Percentiles rank a stretch among this genome's conserved stretches.
These are phyloP conservation scores for Tetanocera ferruginea DNA, from an alignment of 2,888 invertebrate species.

Conservation along the genomic window DNA sequence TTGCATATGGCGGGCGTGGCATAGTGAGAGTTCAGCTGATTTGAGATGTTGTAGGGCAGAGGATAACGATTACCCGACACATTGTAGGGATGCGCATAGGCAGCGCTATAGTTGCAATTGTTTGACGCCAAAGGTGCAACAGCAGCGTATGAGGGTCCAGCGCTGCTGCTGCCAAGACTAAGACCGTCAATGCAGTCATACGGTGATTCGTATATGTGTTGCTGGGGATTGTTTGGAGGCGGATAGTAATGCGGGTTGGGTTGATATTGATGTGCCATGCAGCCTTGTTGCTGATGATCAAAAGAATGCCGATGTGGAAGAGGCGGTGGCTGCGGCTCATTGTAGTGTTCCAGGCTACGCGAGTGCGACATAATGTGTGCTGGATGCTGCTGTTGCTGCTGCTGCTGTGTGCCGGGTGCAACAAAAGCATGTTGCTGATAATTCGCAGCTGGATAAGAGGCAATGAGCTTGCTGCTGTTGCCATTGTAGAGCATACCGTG, in stretches of 20 bases:
- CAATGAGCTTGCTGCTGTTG: slow-evolving; percentile 40
- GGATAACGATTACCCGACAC: slow-evolving; percentile 69
- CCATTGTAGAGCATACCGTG: slow-evolving; percentile 53
- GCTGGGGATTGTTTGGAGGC: slow-evolving; percentile 46
- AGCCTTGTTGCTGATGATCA: slow-evolving; percentile 66
- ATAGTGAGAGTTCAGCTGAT: slow-evolving; percentile 63
- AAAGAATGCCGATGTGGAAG: slow-evolving; percentile 68
- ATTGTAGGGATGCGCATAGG: slow-evolving; percentile 65
- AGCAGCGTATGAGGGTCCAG: not conserved
- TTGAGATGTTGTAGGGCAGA: slow-evolving; percentile 67
- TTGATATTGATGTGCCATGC: slow-evolving; percentile 47
- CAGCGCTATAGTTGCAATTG: slow-evolving; percentile 42
- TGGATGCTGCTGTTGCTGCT: slow-evolving; percentile 42
- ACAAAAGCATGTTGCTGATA: slow-evolving; percentile 48
- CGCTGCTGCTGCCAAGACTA: slow-evolving; percentile 57
- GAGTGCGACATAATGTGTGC: slow-evolving; percentile 65
- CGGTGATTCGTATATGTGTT: slow-evolving; percentile 64
- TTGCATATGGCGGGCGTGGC: slow-evolving; percentile 52
- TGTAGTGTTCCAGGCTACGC: slow-evolving; percentile 69
- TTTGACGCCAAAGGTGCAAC: slow-evolving; percentile 16
- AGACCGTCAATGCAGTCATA: slow-evolving; percentile 67
- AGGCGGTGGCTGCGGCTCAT: slow-evolving; percentile 57
- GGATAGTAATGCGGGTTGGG: slow-evolving; percentile 50
- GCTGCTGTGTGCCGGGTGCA: slow-evolving; percentile 43
- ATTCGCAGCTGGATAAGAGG: slow-evolving; percentile 50